Evolutionary conservation across 2,888 invertebrate genomes (phyloP), one percentile per base, ranked within the genome.

Genomic region (Petrophora chlorosata): DNA sequence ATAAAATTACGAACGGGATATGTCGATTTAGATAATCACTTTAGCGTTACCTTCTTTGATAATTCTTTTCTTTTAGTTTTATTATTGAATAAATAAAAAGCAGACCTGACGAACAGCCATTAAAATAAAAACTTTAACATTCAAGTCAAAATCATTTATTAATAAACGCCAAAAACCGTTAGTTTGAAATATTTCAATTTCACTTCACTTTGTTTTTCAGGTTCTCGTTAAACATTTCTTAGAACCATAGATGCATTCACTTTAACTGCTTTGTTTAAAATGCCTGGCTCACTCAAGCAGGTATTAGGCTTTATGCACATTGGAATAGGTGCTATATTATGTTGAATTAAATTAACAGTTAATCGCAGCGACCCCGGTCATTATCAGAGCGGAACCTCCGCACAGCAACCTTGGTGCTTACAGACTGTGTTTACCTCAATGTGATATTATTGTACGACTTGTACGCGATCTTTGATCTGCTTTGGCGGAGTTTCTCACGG

Each of bases 371-470:
- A 68, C 67, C 71, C 70, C 61, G 61, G 45, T 38, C 48, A 58
- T 74, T 70, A 79, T 77, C 71, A 76, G 78, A 76, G 76, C 76
- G 71, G 72, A 75, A 79, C 73, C 63, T 42, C 45, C 55, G 59
- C 17, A 52, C 45, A 49, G 53, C 66, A 68, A 61, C 74, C 69
- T 70, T 69, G 69, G 53, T 40, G 38, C 44, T 38, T 56, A 40
- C 40, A 49, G 17, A 44, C 36, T 47, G 28, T 53, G 48, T 58
- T 60, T 56, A 56, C 54, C 53, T 58, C 54, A 53, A 53, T 55
- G 36, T 40, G 10, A 17, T 49, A 13, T 43, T 50, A 25, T 46
- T 45, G 41, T 45, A 19, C 14, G 10, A 45, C 17, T 46, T 45
- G 41, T 45, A 19, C 14, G 10, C 26, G 26, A 5, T 34, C 34